Base-by-base conservation (phyloP, 64 coral and sea anemone species). In the Actinia tenebrosa region DNA sequence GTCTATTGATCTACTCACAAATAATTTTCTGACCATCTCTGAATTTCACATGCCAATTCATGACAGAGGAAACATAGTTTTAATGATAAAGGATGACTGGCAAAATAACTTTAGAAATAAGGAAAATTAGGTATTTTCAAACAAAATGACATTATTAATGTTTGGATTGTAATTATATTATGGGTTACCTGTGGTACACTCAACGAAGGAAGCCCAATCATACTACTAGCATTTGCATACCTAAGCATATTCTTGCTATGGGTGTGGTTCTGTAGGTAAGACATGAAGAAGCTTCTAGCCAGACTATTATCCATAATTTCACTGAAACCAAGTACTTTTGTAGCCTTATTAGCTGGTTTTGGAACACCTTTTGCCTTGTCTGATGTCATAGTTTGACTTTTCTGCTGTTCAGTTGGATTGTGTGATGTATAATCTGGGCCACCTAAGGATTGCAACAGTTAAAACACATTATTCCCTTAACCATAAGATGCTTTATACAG, bases 281-380 rank as follows among this genome's bases (percentile, higher is more conserved):
- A 71, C 97, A 99, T 99, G 79, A 99, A 99, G 79, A 95, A 99
- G 84, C 97, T 99, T 26, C 97, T 87, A 80, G 97, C 93, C 45
- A 99, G 86, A 53, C 97, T 99, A 64, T 99, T 95, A 47, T 99
- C 97, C 90, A 99, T 99, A 15, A 99, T 95, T 63, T 99, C 97
- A 79, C 16, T 82, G 71, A 92, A 99, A 25, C 78, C 91, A 9
- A 99, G 82, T 19, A 99, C 91, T 77, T 99, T 99, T 62, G 59
- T 90, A 68, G 86, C 55, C 71, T 91, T 79, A 7, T 17, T 79
- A 20, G 80, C 27, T 79, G 80, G 43, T 85, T 94, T 89, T 26
- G 78, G 78, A 45, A 47, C 56, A 42, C 62, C 3, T 17, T 89
- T 92, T 16, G 80, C 22, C 61, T 98, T 86, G 60, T 89, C 79